Conservation (phyloP, 2,797 vertebrate genomes). For the Momotus momota region DNA sequence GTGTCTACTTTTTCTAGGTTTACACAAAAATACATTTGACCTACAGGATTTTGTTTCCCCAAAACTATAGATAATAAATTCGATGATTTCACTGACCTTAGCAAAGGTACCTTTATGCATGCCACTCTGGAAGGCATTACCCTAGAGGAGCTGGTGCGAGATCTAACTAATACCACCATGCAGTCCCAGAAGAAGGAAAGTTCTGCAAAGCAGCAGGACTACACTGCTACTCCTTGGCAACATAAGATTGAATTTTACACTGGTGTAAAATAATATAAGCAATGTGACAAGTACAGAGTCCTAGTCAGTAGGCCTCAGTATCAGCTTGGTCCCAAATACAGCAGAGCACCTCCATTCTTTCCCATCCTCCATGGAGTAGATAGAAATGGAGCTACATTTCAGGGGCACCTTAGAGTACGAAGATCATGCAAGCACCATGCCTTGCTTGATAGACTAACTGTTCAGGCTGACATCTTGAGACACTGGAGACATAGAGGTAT, state of each 20-base stretch:
- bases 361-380: neutral
- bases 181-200: neutral
- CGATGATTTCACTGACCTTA: neutral
- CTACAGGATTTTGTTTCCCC: neutral
- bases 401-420: neutral
- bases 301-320: neutral
- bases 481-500: neutral
- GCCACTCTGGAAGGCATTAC: neutral
- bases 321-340: neutral
- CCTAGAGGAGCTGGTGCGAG: neutral
- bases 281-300: rapidly evolving
- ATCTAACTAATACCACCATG: neutral
- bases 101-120: neutral
- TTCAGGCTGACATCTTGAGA: neutral
- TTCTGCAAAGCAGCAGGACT: neutral
- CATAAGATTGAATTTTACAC: neutral
- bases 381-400: neutral
- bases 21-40: neutral
- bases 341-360: neutral
- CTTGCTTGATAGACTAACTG: neutral
- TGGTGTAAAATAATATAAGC: neutral
- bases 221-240: neutral
- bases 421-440: neutral
- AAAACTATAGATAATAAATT: neutral
- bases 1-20: neutral